Percentiles rank a stretch among this genome's conserved stretches.
phyloP scores from a whole-genome alignment of 2,888 invertebrate species.

The Noctua comes region DNA sequence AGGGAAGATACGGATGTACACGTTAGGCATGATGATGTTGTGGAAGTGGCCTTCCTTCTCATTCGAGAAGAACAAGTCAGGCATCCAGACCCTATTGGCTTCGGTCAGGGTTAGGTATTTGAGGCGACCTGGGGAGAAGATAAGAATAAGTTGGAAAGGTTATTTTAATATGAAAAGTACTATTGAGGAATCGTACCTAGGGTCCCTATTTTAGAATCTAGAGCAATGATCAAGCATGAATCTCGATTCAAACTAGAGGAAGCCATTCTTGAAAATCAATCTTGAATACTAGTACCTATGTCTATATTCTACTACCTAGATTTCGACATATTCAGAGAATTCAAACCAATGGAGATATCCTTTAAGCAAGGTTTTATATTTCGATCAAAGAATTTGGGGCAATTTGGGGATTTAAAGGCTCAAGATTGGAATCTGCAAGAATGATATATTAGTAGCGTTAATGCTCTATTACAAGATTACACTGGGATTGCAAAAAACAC shows the following conservation, averaged over 20 bases:
- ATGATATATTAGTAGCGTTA: conserved; percentile 12
- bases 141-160: not conserved
- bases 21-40: conserved; percentile 99
- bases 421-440: not conserved
- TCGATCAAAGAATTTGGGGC: not conserved
- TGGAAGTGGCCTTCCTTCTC: conserved; percentile 99
- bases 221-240: not conserved
- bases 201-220: not conserved
- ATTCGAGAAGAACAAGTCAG: conserved; percentile 99
- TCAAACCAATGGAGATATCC: not conserved
- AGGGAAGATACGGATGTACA: conserved; percentile 98
- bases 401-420: conserved; percentile 10
- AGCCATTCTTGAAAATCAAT: not conserved
- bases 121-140: conserved; percentile 92
- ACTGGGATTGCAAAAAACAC: not conserved
- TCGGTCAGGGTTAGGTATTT: conserved; percentile 98
- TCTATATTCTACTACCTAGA: not conserved
- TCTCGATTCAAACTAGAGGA: not conserved
- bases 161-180: not conserved
- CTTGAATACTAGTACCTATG: not conserved
- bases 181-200: rapidly evolving
- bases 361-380: not conserved
- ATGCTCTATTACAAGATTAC: conserved; percentile 7
- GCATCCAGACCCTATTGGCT: conserved; percentile 99
- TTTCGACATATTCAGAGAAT: not conserved